Evolutionary conservation across 2,797 vertebrate species (phyloP).

Genomic region (Coregonus ussuriensis): DNA sequence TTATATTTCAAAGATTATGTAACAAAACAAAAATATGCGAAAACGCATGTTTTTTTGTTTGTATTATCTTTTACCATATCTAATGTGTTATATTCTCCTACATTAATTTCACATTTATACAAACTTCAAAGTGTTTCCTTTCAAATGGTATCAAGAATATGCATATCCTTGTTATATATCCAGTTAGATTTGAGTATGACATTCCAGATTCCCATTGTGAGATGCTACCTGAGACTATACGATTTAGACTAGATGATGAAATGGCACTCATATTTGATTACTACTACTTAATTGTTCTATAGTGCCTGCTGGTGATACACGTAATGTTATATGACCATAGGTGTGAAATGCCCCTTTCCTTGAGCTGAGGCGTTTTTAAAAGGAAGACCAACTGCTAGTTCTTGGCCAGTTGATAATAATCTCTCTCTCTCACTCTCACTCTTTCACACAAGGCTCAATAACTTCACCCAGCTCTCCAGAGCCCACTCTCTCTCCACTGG

Average conservation of each 20-base stretch:
- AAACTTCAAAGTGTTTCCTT: too few species aligned
- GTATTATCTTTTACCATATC: too few species aligned
- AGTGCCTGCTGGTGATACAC: not conserved
- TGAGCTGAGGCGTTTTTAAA: not conserved
- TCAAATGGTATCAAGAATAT: too few species aligned
- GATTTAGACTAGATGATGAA: constrained; percentile 23
- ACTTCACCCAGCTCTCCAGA: constrained; percentile 17
- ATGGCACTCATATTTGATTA: constrained; percentile 24
- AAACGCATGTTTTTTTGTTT: too few species aligned
- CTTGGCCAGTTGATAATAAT: not conserved
- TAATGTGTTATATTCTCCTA: too few species aligned
- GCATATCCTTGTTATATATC: too few species aligned
- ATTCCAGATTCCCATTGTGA: constrained; percentile 22
- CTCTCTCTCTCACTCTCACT: not conserved
- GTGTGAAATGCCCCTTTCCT: not conserved
- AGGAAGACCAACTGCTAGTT: not conserved
- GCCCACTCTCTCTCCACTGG: not conserved
- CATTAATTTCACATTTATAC: too few species aligned
- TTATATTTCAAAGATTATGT: too few species aligned
- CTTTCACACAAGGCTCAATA: constrained; percentile 31
- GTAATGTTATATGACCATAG: not conserved
- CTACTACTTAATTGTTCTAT: constrained; percentile 3
- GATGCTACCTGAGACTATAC: not conserved
- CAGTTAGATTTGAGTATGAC: constrained; percentile 2
- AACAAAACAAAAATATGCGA: too few species aligned